Evolutionary conservation across 92 coral and sea anemone genomes (phyloP), one percentile per base, ranked within the genome.

Genomic region (Umimayanthus kanabou): DNA sequence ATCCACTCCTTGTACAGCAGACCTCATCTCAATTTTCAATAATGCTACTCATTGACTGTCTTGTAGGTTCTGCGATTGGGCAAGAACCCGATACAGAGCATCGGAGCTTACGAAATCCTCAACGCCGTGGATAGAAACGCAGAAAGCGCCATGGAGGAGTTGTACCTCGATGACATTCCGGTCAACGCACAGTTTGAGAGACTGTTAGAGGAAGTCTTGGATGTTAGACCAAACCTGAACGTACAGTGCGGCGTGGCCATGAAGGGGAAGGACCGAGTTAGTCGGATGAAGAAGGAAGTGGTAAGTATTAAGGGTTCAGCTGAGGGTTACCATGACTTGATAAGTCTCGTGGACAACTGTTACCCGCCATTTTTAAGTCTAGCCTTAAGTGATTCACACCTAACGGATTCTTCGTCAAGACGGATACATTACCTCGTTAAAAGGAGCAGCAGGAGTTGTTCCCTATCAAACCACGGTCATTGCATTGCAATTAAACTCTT

Each of bases 161-260:
- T 96, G 39, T 90, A 90, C 73, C 93, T 96, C 79, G 98, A 94
- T 26, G 98, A 93, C 49, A 92, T 96, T 50, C 98, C 98, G 5
- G 98, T 96, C 23, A 94, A 92, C 80, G 90, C 88, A 13, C 95
- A 88, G 91, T 94, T 96, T 83, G 96, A 96, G 77, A 95, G 93
- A 1, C 83, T 93, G 22, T 58, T 96, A 53, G 98, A 96, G 67
- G 96, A 93, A 1, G 89, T 94, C 5, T 84, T 94, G 82, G 94
- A 92, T 18, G 91, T 90, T 37, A 53, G 95, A 81, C 88, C 93
- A 26, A 90, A 94, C 76, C 87, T 96, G 79, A 89, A 84, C 77
- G 98, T 96, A 66, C 94, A 93, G 79, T 96, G 98, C 58, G 98
- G 98, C 29, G 90, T 94, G 22, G 95, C 98, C 57, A 93, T 93